phyloP scores from a whole-genome alignment of 2,797 vertebrate species.

The Fundulus diaphanus region DNA sequence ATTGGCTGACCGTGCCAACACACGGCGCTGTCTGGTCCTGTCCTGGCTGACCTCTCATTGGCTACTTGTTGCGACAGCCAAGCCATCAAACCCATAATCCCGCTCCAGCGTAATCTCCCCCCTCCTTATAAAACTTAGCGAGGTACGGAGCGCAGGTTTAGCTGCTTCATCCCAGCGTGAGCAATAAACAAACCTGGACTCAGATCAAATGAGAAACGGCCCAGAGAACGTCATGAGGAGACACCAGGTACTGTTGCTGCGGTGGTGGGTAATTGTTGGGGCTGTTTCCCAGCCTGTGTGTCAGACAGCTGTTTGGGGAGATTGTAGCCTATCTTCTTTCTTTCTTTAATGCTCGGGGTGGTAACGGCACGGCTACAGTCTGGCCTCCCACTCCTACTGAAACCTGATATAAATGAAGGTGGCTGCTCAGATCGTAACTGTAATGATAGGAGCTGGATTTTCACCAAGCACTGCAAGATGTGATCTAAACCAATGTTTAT shows the following conservation, averaged over 20 bases:
- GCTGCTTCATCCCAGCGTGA: slow-evolving; percentile 53
- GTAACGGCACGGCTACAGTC: slow-evolving; percentile 4
- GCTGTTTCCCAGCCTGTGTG: slow-evolving; percentile 11
- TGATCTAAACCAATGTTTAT: background rate
- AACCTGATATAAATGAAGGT: background rate
- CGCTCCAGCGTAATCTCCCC: slow-evolving; percentile 68
- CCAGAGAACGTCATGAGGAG: slow-evolving; percentile 59
- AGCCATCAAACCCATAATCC: slow-evolving; percentile 75
- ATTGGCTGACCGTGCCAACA: slow-evolving; percentile 47
- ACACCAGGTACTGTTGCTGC: slow-evolving; percentile 63
- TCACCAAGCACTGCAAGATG: background rate
- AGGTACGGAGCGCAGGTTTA: slow-evolving; percentile 42
- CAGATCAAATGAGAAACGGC: slow-evolving; percentile 44
- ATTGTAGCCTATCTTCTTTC: background rate
- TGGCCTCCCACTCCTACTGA: slow-evolving; percentile 5
- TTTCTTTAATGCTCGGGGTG: slow-evolving; percentile 28
- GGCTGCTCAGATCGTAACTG: background rate
- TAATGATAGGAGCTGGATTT: slow-evolving; percentile 1
- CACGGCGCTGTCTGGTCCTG: slow-evolving; percentile 42
- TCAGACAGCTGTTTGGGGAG: slow-evolving; percentile 20
- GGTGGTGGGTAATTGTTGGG: slow-evolving; percentile 6
- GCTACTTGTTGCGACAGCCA: slow-evolving; percentile 67
- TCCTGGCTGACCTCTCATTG: slow-evolving; percentile 67
- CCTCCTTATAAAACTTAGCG: slow-evolving; percentile 34
- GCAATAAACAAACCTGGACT: slow-evolving; percentile 42